Percentiles rank a stretch among this genome's conserved stretches.
These are phyloP conservation scores for Patiria pectinifera DNA, from an alignment of 53 echinoderm and acorn worm species.

Conservation along the genomic window DNA sequence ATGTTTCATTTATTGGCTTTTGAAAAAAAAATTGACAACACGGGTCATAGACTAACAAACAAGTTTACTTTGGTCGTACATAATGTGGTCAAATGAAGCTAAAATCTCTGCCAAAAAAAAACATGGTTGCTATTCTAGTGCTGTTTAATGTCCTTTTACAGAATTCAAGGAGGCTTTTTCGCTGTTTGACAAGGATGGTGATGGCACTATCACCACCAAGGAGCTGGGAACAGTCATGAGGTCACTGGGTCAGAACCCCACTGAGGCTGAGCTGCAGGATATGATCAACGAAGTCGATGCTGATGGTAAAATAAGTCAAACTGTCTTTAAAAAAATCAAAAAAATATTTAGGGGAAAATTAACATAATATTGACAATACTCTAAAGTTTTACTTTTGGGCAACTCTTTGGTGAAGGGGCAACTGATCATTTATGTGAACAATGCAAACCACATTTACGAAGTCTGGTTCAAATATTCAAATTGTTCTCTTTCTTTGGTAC, in stretches of 20 bases:
- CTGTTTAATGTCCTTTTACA: constrained; percentile 18
- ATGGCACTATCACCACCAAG: constrained; percentile 96
- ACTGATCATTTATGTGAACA: too few species aligned
- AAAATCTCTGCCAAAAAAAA: too few species aligned
- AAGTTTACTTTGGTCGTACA: too few species aligned
- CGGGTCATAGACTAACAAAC: too few species aligned
- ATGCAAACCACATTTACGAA: too few species aligned
- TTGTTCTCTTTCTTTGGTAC: not conserved
- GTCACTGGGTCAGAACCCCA: constrained; percentile 94
- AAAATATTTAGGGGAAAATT: not conserved
- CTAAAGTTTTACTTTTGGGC: too few species aligned
- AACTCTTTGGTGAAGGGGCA: too few species aligned
- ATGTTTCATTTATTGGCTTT: too few species aligned
- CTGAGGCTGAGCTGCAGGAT: constrained; percentile 96
- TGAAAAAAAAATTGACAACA: too few species aligned
- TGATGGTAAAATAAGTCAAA: constrained; percentile 69
- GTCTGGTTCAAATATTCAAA: not conserved
- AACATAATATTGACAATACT: not conserved
- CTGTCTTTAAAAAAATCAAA: not conserved
- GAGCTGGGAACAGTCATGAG: constrained; percentile 97
- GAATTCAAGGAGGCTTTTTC: constrained; percentile 99
- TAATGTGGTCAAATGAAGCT: too few species aligned
- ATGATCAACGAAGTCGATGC: constrained; percentile 98
- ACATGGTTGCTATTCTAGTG: not conserved
- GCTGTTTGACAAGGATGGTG: constrained; percentile 97